A percentile compares a stretch with the other conserved stretches of the same genome.
These are phyloP conservation scores for Papilio polyxenes DNA, from an alignment of 1,140 invertebrate genomes.

Conservation along the genomic window DNA sequence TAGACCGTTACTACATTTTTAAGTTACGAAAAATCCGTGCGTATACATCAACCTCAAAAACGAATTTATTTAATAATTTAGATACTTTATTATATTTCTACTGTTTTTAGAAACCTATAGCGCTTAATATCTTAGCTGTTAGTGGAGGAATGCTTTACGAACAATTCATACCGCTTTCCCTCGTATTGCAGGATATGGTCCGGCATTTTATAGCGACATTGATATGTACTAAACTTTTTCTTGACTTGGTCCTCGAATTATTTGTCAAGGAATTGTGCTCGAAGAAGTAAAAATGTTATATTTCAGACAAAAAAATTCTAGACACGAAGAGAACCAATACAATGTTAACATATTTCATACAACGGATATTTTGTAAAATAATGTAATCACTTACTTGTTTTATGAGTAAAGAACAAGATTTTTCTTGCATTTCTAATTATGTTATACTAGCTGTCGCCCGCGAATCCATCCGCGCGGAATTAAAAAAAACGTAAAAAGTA, in stretches of 20 bases:
- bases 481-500: too few species aligned
- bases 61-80: too few species aligned
- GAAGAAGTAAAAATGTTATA: slow-evolving; percentile 9
- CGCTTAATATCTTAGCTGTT: slow-evolving; percentile 30
- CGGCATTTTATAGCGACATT: slow-evolving; percentile 52
- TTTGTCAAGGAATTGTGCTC: background rate
- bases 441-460: too few species aligned
- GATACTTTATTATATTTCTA: background rate
- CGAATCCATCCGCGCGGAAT: too few species aligned
- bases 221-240: slow-evolving; percentile 47
- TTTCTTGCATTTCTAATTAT: too few species aligned
- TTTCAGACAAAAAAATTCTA: slow-evolving; percentile 1
- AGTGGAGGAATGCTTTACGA: slow-evolving; percentile 32
- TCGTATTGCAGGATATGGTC: slow-evolving; percentile 51
- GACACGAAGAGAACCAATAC: background rate
- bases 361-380: too few species aligned
- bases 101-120: background rate
- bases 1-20: too few species aligned
- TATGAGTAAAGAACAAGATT: too few species aligned
- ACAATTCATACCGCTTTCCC: slow-evolving; percentile 44
- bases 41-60: too few species aligned
- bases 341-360: background rate
- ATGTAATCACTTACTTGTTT: too few species aligned
- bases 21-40: too few species aligned
- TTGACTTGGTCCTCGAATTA: slow-evolving; percentile 41